Base-by-base conservation (phyloP, 1,140 invertebrate genomes). In the Drosophila watanabei region DNA sequence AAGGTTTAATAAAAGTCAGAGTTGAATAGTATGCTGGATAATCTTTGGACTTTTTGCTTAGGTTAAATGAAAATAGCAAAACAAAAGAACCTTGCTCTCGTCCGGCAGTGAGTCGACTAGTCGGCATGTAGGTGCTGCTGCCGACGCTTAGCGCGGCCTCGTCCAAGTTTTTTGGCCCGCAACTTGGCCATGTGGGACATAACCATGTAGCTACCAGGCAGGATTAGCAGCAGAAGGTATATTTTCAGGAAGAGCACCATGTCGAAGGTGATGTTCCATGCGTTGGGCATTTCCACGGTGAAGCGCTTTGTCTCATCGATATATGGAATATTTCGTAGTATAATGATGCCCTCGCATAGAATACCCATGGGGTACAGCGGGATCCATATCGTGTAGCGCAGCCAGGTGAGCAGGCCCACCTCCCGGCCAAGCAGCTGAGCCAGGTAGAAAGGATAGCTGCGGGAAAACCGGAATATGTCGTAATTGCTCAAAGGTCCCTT, bases 341-440 rank as follows among this genome's bases (percentile, higher is more conserved):
- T 94, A 39, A 98, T 95, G 6, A 97, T 95, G 56, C 97, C 97
- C 95, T 99, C 98, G 89, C 96, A 97, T 3, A 98, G 76, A 83
- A 98, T 96, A 16, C 98, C 98, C 51, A 98, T 86, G 0, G 98
- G 98, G 93, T 99, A 99, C 0, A 99, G 94, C 0, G 97, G 96
- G 66, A 99, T 98, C 98, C 98, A 99, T 37, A 98, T 95, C 0
- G 97, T 97, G 89, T 99, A 99, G 32, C 98, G 95, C 1, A 99
- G 93, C 98, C 98, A 99, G 0, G 97, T 98, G n/a, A 99, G 91
- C 18, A 97, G 82, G 41, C 95, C 94, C 56, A 97, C 94, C 72
- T 98, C 95, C 33, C 95, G 94, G 37, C 97, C 96, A 66, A 97
- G 95, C 6, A 98, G 93, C 90, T 97, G 96, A 0, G 96, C 94